phyloP scores from a whole-genome alignment of 2,113 vertebrate genomes.

The Coryphaenoides rupestris region DNA sequence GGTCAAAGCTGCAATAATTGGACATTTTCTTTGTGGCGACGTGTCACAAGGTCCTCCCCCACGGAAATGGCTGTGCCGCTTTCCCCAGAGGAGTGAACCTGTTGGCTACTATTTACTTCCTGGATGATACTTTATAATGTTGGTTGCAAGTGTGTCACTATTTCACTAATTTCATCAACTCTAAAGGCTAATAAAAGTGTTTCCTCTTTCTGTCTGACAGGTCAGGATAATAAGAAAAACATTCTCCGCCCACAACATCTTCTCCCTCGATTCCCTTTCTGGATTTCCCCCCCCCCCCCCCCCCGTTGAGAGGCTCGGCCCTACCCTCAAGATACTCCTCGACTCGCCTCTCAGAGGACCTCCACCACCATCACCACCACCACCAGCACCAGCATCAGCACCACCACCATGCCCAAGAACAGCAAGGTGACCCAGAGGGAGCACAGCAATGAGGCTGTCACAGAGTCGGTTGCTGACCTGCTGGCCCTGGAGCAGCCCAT shows the following conservation, averaged over 20 bases:
- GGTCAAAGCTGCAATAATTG: no score
- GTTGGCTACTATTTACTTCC: no score
- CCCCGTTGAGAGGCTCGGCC: background rate
- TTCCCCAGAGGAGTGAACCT: no score
- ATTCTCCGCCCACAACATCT: conserved; percentile 5
- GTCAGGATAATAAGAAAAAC: conserved; percentile 34
- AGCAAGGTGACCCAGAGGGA: conserved; percentile 95
- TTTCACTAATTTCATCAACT: no score
- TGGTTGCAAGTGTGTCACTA: background rate
- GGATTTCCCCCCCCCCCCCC: no score
- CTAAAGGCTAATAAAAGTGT: no score
- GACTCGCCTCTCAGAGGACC: conserved; percentile 17
- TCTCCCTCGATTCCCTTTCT: background rate
- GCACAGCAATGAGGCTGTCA: conserved; percentile 94
- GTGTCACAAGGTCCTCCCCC: no score
- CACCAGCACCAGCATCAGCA: conserved; percentile 52
- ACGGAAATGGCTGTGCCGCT: no score
- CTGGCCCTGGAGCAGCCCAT: conserved; percentile 93
- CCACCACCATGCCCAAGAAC: conserved; percentile 87
- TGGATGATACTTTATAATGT: no score
- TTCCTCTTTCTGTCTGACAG: conserved; percentile 38
- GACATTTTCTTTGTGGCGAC: no score
- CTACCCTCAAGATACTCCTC: background rate
- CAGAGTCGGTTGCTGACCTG: conserved; percentile 95
- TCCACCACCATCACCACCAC: conserved; percentile 55